phyloP scores from a whole-genome alignment of 2,888 invertebrate species.

The Limnephilus marmoratus region DNA sequence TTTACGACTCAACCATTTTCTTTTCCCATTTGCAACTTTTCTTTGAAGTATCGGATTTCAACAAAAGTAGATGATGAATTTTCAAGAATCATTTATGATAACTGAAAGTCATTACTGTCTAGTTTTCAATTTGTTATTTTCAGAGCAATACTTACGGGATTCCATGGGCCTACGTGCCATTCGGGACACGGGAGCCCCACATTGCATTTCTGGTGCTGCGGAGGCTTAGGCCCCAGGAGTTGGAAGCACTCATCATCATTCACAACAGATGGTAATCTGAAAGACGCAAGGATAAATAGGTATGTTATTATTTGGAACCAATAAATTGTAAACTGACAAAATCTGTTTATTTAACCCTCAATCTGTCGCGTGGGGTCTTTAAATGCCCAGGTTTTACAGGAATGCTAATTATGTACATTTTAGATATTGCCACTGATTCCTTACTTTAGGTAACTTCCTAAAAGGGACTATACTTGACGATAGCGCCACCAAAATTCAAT shows the following conservation, averaged over 20 bases:
- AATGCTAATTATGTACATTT: no score
- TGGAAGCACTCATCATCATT: conserved; percentile 86
- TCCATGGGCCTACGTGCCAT: conserved; percentile 95
- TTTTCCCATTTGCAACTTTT: no score
- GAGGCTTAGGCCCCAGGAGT: conserved; percentile 83
- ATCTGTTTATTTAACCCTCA: neutral
- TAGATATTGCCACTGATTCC: no score
- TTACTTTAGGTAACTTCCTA: no score
- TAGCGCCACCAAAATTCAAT: no score
- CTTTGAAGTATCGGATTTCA: no score
- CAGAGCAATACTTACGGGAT: conserved; percentile 80
- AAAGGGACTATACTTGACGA: no score
- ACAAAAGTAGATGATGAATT: neutral
- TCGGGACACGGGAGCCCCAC: conserved; percentile 87
- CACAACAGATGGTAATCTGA: conserved; percentile 81
- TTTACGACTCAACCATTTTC: no score
- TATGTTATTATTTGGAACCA: neutral
- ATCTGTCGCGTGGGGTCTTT: no score
- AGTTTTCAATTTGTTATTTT: neutral
- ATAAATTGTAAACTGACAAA: neutral
- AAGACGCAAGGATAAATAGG: neutral
- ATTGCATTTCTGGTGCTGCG: conserved; percentile 85
- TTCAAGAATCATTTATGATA: neutral
- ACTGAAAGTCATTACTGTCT: neutral
- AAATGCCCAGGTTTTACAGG: no score